These are phyloP conservation scores for Pygmarrhopalites habei DNA, from an alignment of 1,140 invertebrate species.

Conservation along the genomic window DNA sequence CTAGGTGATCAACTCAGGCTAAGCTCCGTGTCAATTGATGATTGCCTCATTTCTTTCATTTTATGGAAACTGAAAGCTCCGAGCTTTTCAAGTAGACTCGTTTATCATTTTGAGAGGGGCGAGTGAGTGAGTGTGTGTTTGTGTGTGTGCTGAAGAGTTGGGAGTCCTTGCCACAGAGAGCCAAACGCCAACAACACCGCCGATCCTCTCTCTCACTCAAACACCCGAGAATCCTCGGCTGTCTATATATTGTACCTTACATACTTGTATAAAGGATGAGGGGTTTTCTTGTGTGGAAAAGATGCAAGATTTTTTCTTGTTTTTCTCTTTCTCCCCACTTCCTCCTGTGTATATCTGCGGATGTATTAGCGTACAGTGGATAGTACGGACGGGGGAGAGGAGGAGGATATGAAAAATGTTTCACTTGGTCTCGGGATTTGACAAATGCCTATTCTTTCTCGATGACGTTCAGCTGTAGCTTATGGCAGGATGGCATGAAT, in stretches of 20 bases:
- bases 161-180: no score
- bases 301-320: neutral
- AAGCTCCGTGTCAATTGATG: constrained; percentile 13
- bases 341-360: no score
- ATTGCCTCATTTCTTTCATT: constrained; percentile 16
- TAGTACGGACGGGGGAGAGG: neutral
- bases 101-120: constrained; percentile 8
- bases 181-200: no score
- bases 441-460: constrained; percentile 14
- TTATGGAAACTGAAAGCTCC: constrained; percentile 14
- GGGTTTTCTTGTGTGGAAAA: neutral
- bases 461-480: constrained; percentile 11
- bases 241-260: no score
- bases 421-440: neutral
- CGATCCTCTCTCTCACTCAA: no score
- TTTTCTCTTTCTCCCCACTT: neutral
- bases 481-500: constrained; percentile 6
- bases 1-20: neutral
- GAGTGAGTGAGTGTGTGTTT: no score
- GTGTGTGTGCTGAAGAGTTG: no score
- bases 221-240: no score
- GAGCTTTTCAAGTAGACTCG: constrained; percentile 7
- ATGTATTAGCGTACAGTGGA: neutral
- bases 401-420: constrained; percentile 14
- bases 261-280: no score